A percentile compares a stretch with the other conserved stretches of the same genome.
Evolutionary conservation across 2,113 vertebrate species (phyloP).

Genomic region (Anser brachyrhynchus): DNA sequence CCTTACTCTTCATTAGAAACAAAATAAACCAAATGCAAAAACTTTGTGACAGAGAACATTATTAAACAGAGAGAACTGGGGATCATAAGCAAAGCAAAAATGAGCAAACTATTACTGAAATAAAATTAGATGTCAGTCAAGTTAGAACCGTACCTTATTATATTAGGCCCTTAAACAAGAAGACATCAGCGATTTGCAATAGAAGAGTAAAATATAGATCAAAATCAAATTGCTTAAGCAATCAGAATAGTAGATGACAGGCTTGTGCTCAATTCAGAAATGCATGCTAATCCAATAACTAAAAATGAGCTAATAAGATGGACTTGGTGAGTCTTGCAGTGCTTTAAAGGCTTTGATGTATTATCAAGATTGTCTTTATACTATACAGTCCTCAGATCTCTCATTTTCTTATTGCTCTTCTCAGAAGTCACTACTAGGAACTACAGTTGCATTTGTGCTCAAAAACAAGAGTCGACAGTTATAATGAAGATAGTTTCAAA

Average conservation of each 20-base stretch:
- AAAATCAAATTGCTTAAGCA: slow-evolving; percentile 26
- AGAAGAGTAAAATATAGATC: slow-evolving; percentile 1
- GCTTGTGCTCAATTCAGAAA: background rate
- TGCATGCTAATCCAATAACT: slow-evolving; percentile 33
- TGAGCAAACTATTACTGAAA: slow-evolving; percentile 19
- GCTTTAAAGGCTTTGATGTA: background rate
- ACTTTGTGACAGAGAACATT: background rate
- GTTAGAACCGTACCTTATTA: background rate
- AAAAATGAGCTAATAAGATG: slow-evolving; percentile 19
- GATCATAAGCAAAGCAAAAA: background rate
- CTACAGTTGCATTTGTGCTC: background rate
- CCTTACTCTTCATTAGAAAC: background rate
- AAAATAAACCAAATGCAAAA: background rate
- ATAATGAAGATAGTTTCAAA: background rate
- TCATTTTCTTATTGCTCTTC: background rate
- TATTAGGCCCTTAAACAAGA: background rate
- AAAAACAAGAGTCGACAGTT: background rate
- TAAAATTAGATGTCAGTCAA: slow-evolving; percentile 20
- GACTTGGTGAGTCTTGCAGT: background rate
- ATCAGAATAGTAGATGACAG: background rate
- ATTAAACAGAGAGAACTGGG: background rate
- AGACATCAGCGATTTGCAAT: background rate
- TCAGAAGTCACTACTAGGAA: background rate
- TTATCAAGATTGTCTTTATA: background rate
- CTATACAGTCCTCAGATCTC: background rate